Evolutionary conservation across 2,888 invertebrate genomes (phyloP).

Genomic region (Chironomus tentans): DNA sequence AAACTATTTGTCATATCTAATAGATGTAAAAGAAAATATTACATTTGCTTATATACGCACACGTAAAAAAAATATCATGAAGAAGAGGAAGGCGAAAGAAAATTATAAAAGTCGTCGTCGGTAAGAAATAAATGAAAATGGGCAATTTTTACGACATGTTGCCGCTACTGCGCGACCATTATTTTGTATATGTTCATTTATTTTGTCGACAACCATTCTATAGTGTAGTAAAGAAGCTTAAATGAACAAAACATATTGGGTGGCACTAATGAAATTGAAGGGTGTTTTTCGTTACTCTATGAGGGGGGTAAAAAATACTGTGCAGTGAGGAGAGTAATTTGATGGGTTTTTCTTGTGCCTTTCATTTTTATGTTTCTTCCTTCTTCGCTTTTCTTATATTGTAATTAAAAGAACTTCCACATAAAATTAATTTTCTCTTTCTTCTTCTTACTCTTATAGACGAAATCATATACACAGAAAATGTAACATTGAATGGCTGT

Average conservation of each 20-base stretch:
- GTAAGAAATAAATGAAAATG: neutral
- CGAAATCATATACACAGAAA: neutral
- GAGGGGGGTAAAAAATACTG: neutral
- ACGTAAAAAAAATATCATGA: neutral
- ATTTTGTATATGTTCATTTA: too few species aligned
- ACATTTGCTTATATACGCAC: neutral
- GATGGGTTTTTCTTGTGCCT: neutral
- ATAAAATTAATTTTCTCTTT: conserved; percentile 8
- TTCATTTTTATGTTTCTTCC: neutral
- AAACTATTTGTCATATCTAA: conserved; percentile 15
- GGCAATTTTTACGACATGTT: neutral
- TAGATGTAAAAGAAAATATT: neutral
- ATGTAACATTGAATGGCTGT: neutral
- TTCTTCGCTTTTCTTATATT: neutral
- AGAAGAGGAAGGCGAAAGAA: neutral
- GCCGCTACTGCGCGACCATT: neutral
- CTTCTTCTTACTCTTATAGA: neutral
- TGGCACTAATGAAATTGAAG: neutral
- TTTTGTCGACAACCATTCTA: too few species aligned
- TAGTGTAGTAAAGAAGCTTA: too few species aligned
- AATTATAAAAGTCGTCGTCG: neutral
- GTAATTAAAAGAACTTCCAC: conserved; percentile 7
- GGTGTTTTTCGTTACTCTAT: neutral
- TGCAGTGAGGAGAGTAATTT: neutral
- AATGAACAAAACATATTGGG: neutral